Evolutionary conservation across 2,113 vertebrate species (phyloP).

Genomic region (Platysteira castanea): DNA sequence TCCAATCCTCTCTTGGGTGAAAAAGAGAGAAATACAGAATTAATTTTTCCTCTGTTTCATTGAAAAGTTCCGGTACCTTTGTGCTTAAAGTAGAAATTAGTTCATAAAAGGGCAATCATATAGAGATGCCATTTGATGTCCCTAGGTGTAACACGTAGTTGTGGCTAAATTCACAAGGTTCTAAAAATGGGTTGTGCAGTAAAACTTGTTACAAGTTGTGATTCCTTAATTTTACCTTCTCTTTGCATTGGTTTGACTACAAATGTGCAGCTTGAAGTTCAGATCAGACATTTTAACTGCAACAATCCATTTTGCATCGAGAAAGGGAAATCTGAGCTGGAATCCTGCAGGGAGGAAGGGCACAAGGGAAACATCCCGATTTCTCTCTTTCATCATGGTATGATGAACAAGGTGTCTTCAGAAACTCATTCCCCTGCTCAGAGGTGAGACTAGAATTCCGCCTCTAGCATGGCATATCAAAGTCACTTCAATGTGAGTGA

Average conservation of each 20-base stretch:
- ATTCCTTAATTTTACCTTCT: not conserved
- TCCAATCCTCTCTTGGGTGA: not conserved
- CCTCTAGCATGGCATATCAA: not conserved
- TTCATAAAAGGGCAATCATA: not conserved
- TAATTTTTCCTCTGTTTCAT: not conserved
- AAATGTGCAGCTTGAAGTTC: not conserved
- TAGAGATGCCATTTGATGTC: not conserved
- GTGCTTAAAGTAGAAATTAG: not conserved
- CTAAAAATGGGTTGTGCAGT: not conserved
- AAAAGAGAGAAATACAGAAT: not conserved
- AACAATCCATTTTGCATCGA: not conserved
- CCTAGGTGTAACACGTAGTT: fast-evolving
- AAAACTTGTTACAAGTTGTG: not conserved
- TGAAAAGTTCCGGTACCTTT: not conserved
- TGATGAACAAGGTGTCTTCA: not conserved
- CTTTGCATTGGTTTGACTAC: not conserved
- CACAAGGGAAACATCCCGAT: not conserved
- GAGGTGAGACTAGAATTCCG: not conserved
- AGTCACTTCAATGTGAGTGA: not conserved
- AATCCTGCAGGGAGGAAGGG: not conserved
- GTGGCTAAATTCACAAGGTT: not conserved
- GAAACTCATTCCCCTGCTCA: not conserved
- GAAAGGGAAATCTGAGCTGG: not conserved
- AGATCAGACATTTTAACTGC: not conserved
- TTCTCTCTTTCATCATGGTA: not conserved